Evolutionary conservation across 2,888 invertebrate species (phyloP), one percentile per base, ranked within the genome.

Genomic region (Aphodius sticticus): DNA sequence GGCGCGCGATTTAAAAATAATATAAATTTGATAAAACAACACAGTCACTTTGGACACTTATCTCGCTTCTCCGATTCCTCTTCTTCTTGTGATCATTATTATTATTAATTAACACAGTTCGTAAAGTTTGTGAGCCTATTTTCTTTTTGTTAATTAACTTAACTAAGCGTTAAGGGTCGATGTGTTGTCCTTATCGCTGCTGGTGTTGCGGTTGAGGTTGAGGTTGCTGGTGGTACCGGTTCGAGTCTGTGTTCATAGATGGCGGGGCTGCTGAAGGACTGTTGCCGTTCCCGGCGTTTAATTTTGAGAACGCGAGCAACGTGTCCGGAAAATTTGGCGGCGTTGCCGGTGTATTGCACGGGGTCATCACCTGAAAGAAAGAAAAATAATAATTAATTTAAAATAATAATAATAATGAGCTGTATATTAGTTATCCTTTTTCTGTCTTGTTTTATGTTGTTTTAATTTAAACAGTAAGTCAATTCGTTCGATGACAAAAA

Each of bases 271-370:
- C 89, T 85, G 90, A 85, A 70, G 90, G 89, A 69, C 90, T 90
- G 79, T 90, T 90, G 83, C 90, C 90, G 76, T 92, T 92, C 72
- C 92, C 91, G 78, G 96, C 95, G 35, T 96, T 96, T 91, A 97
- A 92, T 87, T 96, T 95, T 12, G 96, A 96, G 88, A 97, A 96
- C 78, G 97, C 96, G 82, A 96, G 91, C 82, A 97, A 90, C 36
- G 97, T 95, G 87, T 97, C 97, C 4, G 97, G 97, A 88, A 97
- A 97, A 90, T 97, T 97, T 53, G 97, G 97, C 75, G 97, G 97
- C 76, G 97, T 97, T 77, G 97, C 97, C 77, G 97, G 97, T 80
- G 97, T 97, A 89, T 97, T 97, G 86, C 97, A 96, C 16, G 97
- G 97, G 77, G 97, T 96, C 92, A 96, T 96, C 90, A 95, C 90